A percentile compares a stretch with the other conserved stretches of the same genome.
These are phyloP conservation scores for Yponomeuta evonymella DNA, from an alignment of 2,888 invertebrate species.

Conservation along the genomic window DNA sequence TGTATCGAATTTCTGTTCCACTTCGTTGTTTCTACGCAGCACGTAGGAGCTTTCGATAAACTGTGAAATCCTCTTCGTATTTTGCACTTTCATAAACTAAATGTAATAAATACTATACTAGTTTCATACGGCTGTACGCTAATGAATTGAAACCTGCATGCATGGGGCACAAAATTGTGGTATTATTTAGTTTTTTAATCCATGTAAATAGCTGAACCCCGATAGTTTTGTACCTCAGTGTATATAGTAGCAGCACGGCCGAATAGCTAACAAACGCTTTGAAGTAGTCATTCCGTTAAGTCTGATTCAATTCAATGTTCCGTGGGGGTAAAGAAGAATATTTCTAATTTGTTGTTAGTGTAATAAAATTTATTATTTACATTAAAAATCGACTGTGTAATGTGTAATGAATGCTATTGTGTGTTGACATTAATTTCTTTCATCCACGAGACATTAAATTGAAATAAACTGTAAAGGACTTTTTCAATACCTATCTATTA, in stretches of 20 bases:
- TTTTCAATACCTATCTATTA: neutral
- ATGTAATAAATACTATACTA: neutral
- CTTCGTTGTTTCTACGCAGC: neutral
- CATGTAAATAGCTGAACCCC: conserved; percentile 43
- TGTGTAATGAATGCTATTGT: neutral
- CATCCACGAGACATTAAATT: neutral
- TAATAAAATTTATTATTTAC: too few species aligned
- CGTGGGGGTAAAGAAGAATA: neutral
- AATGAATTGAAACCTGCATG: conserved; percentile 21
- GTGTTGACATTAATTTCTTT: neutral
- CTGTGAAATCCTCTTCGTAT: neutral
- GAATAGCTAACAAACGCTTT: neutral
- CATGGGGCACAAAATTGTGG: conserved; percentile 43
- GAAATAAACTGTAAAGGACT: neutral
- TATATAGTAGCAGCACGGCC: neutral
- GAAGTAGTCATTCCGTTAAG: neutral
- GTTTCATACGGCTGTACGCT: conserved; percentile 15
- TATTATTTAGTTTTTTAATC: conserved; percentile 25
- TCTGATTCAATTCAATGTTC: neutral
- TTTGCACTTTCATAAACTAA: conserved; percentile 13
- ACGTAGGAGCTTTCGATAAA: neutral
- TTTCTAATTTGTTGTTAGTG: too few species aligned
- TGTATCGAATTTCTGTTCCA: neutral
- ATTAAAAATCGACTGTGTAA: neutral
- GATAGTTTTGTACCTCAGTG: conserved; percentile 14